Evolutionary conservation across 2,797 vertebrate genomes (phyloP).

Genomic region (Acanthis flammea): DNA sequence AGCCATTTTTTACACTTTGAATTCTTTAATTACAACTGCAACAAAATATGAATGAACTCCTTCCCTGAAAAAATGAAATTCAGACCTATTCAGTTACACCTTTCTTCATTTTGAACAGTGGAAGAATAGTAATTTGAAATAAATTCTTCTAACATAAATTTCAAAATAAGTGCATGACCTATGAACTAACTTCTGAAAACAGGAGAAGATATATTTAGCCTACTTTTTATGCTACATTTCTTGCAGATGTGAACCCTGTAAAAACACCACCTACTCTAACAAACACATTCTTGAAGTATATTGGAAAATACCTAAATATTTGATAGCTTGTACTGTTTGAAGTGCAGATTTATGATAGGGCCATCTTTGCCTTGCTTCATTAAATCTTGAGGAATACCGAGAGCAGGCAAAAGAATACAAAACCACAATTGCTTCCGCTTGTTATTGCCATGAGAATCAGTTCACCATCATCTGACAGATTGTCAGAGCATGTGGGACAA

Average conservation of each 20-base stretch:
- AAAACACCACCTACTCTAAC: not conserved
- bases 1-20: not conserved
- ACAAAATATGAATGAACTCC: not conserved
- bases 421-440: fast-evolving
- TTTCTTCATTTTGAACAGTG: not conserved
- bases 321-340: not conserved
- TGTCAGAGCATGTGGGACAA: not conserved
- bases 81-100: not conserved
- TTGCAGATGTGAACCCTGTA: not conserved
- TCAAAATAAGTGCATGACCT: not conserved
- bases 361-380: not conserved
- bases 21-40: not conserved
- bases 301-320: not conserved
- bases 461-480: not conserved
- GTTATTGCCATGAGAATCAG: not conserved
- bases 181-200: not conserved
- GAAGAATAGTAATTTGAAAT: not conserved
- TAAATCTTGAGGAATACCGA: not conserved
- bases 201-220: not conserved
- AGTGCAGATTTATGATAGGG: not conserved
- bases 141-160: not conserved
- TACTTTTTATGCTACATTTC: not conserved
- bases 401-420: not conserved
- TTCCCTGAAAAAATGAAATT: not conserved
- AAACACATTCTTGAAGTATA: not conserved